These are phyloP conservation scores for Phoxinus dragarum DNA, from an alignment of 2,797 vertebrate species.

Conservation along the genomic window DNA sequence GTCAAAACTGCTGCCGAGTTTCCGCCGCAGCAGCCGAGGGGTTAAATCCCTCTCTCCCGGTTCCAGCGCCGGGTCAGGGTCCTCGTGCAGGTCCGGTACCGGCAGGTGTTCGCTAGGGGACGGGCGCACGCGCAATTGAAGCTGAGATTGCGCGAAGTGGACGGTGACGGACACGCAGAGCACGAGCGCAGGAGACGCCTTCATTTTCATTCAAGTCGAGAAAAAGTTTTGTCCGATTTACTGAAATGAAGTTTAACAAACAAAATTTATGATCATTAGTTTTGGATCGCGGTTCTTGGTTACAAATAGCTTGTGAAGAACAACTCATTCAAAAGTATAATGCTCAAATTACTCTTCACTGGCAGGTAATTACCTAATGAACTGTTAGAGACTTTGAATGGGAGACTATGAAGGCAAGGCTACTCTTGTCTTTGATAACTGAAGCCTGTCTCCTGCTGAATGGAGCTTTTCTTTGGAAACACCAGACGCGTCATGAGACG, in stretches of 20 bases:
- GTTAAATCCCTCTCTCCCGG: conserved; percentile 87
- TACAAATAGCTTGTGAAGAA: neutral
- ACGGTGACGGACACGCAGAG: conserved; percentile 50
- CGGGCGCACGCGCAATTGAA: conserved; percentile 85
- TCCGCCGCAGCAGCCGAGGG: conserved; percentile 86
- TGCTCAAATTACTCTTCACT: no score
- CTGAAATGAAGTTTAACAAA: no score
- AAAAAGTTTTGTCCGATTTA: neutral
- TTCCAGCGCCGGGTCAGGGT: conserved; percentile 89
- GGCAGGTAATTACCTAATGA: neutral
- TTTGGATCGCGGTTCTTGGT: neutral
- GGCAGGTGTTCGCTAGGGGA: conserved; percentile 88
- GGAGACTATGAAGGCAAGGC: neutral
- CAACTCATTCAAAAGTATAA: neutral
- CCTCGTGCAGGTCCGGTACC: conserved; percentile 85
- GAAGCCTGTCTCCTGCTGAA: neutral
- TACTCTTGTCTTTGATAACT: neutral
- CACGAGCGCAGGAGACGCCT: conserved; percentile 26
- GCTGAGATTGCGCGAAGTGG: conserved; percentile 80
- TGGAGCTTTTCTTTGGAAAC: neutral
- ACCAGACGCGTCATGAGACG: conserved; percentile 1
- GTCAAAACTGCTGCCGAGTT: conserved; percentile 88
- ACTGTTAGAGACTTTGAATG: neutral
- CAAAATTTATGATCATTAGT: no score
- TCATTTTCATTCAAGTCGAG: conserved; percentile 21